Base-by-base conservation (phyloP, 1,140 invertebrate genomes). In the Hirudo medicinalis region DNA sequence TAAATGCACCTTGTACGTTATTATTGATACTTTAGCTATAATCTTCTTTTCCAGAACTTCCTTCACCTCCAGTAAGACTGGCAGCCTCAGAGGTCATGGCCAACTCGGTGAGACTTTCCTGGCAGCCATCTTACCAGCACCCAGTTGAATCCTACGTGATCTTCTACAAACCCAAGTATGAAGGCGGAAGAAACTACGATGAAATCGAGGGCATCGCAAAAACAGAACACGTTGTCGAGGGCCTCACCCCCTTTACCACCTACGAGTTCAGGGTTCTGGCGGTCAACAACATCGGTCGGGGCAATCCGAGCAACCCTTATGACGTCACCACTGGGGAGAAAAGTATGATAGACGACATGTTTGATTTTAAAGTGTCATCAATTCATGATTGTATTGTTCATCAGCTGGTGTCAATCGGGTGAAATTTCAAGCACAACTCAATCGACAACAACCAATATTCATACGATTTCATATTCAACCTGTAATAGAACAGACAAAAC, bases 211-310 rank as follows among this genome's bases (percentile, higher is more conserved):
- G 91, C 36, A 91, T 96, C 75, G 91, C 91, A 74, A 91, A 91
- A 29, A 90, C 90, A 85, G 92, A 91, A 82, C 94, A 94, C 82
- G 89, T 90, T 43, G 90, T 97, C 43, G 86, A 89, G 63, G 88
- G 88, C 75, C 85, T 96, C 19, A 91, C 90, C 70, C 91, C 94
- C 2, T 95, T 93, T 82, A 97, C 93, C 0, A 91, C 72, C 78
- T 99, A 99, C 84, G 92, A 97, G 82, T 92, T 98, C 84, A 91
- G 89, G 80, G 91, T 98, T 72, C 89, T 93, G 74, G 94, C 93
- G 22, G 91, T 94, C 22, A 97, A 95, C 84, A 89, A 88, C 78
- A 90, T 95, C 76, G 95, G 94, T 54, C 85, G 91, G 74, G 92
- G 94, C 69, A 87, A 88, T 49, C 88, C 91, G 0, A 94, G 91